Percentiles rank a stretch among this genome's conserved stretches.
These are phyloP conservation scores for Lampropteryx suffumata DNA, from an alignment of 2,888 invertebrate species.

Conservation along the genomic window DNA sequence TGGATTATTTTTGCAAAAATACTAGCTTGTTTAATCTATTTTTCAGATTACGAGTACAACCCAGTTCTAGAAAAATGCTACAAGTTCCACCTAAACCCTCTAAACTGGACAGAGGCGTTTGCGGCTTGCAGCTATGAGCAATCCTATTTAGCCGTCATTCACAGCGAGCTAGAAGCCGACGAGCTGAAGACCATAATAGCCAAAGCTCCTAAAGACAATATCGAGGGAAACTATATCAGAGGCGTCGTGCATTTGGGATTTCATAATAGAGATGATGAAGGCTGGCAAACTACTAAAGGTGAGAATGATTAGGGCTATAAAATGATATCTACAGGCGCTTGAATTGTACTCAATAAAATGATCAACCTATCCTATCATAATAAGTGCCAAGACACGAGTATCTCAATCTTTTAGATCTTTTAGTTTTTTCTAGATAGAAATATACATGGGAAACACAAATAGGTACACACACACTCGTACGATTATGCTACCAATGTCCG, in stretches of 20 bases:
- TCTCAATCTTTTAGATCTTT: too few species aligned
- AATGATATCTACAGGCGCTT: too few species aligned
- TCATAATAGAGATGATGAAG: conserved; percentile 34
- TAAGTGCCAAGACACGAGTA: too few species aligned
- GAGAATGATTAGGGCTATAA: too few species aligned
- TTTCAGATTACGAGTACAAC: conserved; percentile 56
- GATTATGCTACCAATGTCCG: too few species aligned
- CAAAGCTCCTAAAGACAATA: conserved; percentile 43
- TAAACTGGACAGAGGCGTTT: conserved; percentile 61
- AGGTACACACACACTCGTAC: too few species aligned
- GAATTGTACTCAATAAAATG: too few species aligned
- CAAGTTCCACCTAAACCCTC: conserved; percentile 58
- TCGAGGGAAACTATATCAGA: conserved; percentile 41
- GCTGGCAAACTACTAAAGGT: conserved; percentile 56
- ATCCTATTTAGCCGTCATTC: conserved; percentile 58
- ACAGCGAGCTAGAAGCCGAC: conserved; percentile 52
- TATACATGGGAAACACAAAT: too few species aligned
- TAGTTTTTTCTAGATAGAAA: too few species aligned
- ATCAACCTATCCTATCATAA: too few species aligned
- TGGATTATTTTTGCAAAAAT: too few species aligned
- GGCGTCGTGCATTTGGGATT: conserved; percentile 50
- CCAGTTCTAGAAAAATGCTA: conserved; percentile 53
- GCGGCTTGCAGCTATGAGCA: conserved; percentile 56
- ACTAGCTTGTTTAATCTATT: too few species aligned
- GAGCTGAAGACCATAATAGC: conserved; percentile 46